Evolutionary conservation across 2,797 vertebrate species (phyloP), one percentile per base, ranked within the genome.

Genomic region (Tiaroga cobitis): DNA sequence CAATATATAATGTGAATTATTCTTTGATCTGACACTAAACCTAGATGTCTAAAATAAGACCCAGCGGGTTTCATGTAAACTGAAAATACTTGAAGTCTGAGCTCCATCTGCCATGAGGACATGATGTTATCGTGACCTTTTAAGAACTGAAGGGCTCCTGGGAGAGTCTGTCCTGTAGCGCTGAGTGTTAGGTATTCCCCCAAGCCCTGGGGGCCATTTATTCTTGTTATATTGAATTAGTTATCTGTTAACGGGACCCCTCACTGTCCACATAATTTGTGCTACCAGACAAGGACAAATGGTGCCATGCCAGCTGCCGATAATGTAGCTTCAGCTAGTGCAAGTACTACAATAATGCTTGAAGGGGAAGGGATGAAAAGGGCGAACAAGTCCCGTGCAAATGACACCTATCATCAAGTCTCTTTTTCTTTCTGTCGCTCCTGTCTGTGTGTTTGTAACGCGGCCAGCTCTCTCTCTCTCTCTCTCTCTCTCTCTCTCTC

Each of bases 161-260:
- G 3, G 59, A 76, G 61, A 69, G 68, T 56, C 21, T 72, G 61
- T n/a, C 54, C 51, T 26, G 21, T 77, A 39, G 56, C 18, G 68
- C 46, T 89, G 86, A 86, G 41, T 81, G 82, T 54, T 82, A 26
- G 49, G 74, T 59, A 68, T 86, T 85, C 61, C 9, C 76, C 51
- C 29, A 83, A 59, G 37, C 68, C 41, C 19, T n/a, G 19, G 63
- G 65, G 56, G 46, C 46, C 21, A 54, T 84, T 85, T 86, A 80
- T 86, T 89, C 85, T 86, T 73, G 87, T 88, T 87, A 85, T 83
- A 80, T 81, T 77, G 72, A 85, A 89, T 89, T 84, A 82, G 56
- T 37, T 75, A 78, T 86, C 15, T 56, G 74, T 49, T 87, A 78
- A 85, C 87, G 29, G 83, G 80, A 77, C 61, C 86, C 26, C 70